Evolutionary conservation across 2,113 vertebrate species (phyloP).

Genomic region (Phyllostomus discolor): DNA sequence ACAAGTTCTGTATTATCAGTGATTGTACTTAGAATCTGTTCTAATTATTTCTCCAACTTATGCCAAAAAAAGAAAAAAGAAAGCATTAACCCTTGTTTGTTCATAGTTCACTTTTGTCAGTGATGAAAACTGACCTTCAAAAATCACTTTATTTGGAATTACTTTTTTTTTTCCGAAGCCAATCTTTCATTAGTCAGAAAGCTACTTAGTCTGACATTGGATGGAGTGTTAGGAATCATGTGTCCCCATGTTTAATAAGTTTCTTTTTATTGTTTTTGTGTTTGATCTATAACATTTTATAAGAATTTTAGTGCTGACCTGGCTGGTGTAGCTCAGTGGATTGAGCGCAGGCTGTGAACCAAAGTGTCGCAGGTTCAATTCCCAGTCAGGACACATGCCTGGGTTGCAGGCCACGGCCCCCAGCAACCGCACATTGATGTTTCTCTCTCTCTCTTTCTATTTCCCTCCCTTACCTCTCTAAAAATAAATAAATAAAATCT

Average conservation of each 20-base stretch:
- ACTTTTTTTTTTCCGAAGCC: neutral
- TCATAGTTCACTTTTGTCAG: neutral
- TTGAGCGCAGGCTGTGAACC: no score
- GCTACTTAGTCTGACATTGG: neutral
- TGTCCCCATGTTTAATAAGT: neutral
- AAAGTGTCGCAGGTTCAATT: no score
- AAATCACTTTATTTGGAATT: neutral
- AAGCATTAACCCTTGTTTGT: neutral
- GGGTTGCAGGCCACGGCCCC: no score
- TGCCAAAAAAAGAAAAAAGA: neutral
- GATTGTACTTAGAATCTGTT: constrained; percentile 33
- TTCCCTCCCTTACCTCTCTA: no score
- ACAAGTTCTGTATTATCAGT: constrained; percentile 24
- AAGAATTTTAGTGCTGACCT: neutral
- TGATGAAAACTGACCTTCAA: neutral
- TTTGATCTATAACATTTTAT: neutral
- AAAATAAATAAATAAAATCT: no score
- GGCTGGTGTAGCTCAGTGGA: no score
- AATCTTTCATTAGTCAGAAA: neutral
- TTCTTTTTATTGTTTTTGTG: neutral
- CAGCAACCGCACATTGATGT: no score
- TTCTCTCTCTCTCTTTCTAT: no score
- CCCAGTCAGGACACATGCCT: no score
- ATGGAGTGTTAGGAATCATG: neutral
- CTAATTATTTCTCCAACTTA: constrained; percentile 29